Evolutionary conservation across 1,140 invertebrate species (phyloP), one percentile per base, ranked within the genome.

Genomic region (Drosophila arawakana): DNA sequence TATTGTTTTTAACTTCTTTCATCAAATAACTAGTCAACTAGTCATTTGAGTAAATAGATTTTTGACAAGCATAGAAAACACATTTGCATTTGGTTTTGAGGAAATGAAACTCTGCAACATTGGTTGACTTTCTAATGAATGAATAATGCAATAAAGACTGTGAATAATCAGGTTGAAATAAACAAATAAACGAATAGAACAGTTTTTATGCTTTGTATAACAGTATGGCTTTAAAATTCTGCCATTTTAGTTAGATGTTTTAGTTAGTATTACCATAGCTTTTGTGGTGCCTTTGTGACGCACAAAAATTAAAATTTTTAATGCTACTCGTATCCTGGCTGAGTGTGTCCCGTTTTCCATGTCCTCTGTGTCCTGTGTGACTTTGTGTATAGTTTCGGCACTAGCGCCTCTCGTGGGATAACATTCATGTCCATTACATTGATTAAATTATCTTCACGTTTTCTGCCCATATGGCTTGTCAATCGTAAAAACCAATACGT

Each of bases 401-500:
- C 25, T 44, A 50, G 13, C n/a, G n/a, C 10, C n/a, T 58, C 46
- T 62, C 46, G 44, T 46, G 50, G 52, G 71, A 15, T 41, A 61
- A 52, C 52, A 43, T 73, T 57, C 34, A 49, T 71, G 66, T 81
- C 83, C 83, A 88, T 88, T 86, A 86, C 58, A 79, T 77, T 88
- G 83, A 86, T 86, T 86, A 86, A 88, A 86, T 86, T 86, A 88
- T 73, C 57, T 69, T 69, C 73, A 75, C 65, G 59, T 25, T 47
- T 30, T 41, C 50, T 58, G 73, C 61, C 46, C 68, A 75, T 75
- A 75, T 65, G 65, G 65, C 18, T 66, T 75, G 65, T 77, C 72
- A 88, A 88, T 82, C 80, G 73, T 83, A 86, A 86, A 84, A 86
- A 80, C 80, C 83, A 86, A 86, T 86, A 86, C 73, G 70, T 70